Conservation (phyloP, 2,113 vertebrate species). For the Mormyrus lacerda region DNA sequence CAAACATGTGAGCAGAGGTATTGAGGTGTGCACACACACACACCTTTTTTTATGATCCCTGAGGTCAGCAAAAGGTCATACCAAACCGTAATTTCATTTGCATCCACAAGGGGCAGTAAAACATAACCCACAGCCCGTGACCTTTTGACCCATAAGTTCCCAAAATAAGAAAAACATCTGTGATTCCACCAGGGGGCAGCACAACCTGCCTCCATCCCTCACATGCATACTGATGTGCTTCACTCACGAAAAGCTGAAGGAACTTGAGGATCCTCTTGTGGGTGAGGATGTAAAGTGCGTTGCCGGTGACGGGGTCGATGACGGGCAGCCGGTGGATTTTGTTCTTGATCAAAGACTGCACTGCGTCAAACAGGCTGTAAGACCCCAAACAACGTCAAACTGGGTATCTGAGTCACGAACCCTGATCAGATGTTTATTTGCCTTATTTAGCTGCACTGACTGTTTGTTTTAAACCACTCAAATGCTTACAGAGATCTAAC, state of each 20-base stretch:
- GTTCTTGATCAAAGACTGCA: constrained; percentile 98
- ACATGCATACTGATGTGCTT: background rate
- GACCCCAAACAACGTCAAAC: constrained; percentile 34
- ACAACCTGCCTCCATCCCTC: background rate
- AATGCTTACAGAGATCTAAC: background rate
- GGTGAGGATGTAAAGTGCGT: constrained; percentile 99
- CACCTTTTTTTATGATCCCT: background rate
- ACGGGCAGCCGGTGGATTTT: constrained; percentile 99
- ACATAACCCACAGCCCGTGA: background rate
- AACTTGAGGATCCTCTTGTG: constrained; percentile 99
- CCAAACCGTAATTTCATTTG: background rate
- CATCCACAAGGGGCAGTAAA: background rate
- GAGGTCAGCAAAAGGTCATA: background rate
- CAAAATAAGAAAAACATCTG: background rate
- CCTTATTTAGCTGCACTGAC: background rate
- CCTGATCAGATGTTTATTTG: too few species aligned
- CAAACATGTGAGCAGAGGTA: background rate
- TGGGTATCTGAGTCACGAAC: background rate
- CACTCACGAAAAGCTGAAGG: constrained; percentile 98
- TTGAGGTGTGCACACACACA: background rate
- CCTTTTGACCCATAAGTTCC: background rate
- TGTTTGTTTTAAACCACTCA: background rate
- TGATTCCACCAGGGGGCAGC: background rate
- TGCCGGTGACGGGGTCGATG: constrained; percentile 94
- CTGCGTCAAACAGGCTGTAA: constrained; percentile 88